A percentile compares a stretch with the other conserved stretches of the same genome.
Conservation (phyloP, 2,113 vertebrate species). For the Peromyscus leucopus region DNA sequence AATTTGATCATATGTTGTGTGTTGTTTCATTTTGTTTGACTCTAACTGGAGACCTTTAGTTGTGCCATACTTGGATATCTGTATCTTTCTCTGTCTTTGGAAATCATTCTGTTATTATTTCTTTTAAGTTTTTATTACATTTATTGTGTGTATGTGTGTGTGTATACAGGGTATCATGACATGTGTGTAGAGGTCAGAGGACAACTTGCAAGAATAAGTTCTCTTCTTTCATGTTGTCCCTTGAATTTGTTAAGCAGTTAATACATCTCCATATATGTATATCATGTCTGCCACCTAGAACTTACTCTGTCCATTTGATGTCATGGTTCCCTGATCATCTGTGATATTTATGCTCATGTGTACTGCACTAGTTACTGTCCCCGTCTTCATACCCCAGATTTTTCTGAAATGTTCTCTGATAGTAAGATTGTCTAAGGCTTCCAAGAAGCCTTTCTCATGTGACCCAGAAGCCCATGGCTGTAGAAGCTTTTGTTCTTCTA, state of each 20-base stretch:
- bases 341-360: not conserved
- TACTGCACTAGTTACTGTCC: not conserved
- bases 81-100: not conserved
- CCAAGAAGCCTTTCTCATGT: not conserved
- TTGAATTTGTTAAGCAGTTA: not conserved
- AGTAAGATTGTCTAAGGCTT: not conserved
- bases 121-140: not conserved
- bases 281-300: not conserved
- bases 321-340: not conserved
- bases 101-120: not conserved
- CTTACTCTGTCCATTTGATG: not conserved
- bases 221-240: not conserved
- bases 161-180: not conserved
- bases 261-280: not conserved
- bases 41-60: not conserved
- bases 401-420: not conserved
- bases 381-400: not conserved
- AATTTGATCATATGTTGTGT: not conserved
- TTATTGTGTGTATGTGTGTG: not conserved
- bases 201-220: not conserved
- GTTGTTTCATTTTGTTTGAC: not conserved
- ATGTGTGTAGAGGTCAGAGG: not conserved
- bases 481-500: not conserved
- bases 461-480: not conserved
- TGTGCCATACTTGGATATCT: not conserved